Evolutionary conservation across 2,888 invertebrate species (phyloP), one percentile per base, ranked within the genome.

Genomic region (Lycophotia porphyrea): DNA sequence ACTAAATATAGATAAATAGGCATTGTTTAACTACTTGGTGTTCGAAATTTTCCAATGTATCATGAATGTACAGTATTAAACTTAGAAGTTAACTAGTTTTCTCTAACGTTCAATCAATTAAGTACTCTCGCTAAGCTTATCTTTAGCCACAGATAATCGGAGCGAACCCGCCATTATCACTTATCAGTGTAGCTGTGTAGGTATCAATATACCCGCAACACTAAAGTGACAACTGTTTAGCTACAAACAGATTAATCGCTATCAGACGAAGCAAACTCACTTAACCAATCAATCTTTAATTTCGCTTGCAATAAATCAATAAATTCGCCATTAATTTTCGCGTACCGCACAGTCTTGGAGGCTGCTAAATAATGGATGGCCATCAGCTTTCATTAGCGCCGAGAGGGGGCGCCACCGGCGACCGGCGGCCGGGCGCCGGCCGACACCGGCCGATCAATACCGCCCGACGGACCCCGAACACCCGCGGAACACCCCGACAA

Each of bases 341-440:
- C 93, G 92, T 90, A 93, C 93, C 92, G 90, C 92, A 91, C 92
- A 88, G 92, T 93, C 93, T 94, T 91, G 91, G 94, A 93, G 92
- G 93, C 93, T 94, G 94, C 93, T 95, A 94, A 95, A 96, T 96
- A 95, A 96, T 96, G 95, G 94, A 95, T 94, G 91, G 91, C 93
- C 93, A 95, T 95, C 94, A 94, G 94, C 89, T 95, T 92, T 95
- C 94, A 95, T 95, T 95, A 95, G 91, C 91, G 90, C 91, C 92
- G 89, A 89, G 89, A 90, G 94, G 93, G 94, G 95, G 94, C 95
- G 95, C 95, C 93, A 93, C 93, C 87, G 96, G 94, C 94, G 95
- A 87, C 95, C 93, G 95, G 92, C 94, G 89, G 92, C 91, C 93
- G 93, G 95, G 94, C 94, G 95, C 95, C 95, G 89, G 84, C 81